A percentile compares a stretch with the other conserved stretches of the same genome.
Evolutionary conservation across 2,113 vertebrate genomes (phyloP).

Genomic region (Plestiodon gilberti): DNA sequence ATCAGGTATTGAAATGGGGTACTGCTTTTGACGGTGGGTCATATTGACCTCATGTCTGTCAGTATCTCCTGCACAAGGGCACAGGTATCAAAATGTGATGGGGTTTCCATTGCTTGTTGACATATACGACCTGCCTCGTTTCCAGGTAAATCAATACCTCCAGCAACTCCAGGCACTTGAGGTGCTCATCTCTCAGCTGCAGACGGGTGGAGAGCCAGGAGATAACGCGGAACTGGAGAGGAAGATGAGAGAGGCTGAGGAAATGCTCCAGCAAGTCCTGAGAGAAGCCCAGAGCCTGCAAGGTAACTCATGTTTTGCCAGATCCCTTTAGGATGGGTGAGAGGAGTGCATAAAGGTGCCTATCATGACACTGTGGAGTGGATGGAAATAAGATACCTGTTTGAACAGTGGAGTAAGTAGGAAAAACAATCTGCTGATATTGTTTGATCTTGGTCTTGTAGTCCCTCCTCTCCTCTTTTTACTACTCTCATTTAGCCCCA

Average conservation of each 20-base stretch:
- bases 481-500: background rate
- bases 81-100: too few relatives aligned
- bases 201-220: background rate
- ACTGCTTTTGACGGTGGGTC: too few relatives aligned
- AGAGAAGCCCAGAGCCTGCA: conserved; percentile 69
- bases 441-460: background rate
- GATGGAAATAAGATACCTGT: too few relatives aligned
- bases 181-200: conserved; percentile 63
- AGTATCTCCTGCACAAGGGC: too few relatives aligned
- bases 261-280: conserved; percentile 74
- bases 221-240: conserved; percentile 72
- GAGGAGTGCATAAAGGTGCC: background rate
- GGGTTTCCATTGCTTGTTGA: background rate
- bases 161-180: conserved; percentile 81
- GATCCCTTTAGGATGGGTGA: background rate
- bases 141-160: conserved; percentile 81
- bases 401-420: too few relatives aligned
- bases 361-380: background rate
- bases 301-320: conserved; percentile 56
- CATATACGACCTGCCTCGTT: conserved; percentile 11
- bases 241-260: conserved; percentile 72
- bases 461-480: background rate
- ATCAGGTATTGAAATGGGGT: too few relatives aligned
- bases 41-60: too few relatives aligned
- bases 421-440: background rate